Evolutionary conservation across 2,797 vertebrate species (phyloP).

Genomic region (Acropternis orthonyx): DNA sequence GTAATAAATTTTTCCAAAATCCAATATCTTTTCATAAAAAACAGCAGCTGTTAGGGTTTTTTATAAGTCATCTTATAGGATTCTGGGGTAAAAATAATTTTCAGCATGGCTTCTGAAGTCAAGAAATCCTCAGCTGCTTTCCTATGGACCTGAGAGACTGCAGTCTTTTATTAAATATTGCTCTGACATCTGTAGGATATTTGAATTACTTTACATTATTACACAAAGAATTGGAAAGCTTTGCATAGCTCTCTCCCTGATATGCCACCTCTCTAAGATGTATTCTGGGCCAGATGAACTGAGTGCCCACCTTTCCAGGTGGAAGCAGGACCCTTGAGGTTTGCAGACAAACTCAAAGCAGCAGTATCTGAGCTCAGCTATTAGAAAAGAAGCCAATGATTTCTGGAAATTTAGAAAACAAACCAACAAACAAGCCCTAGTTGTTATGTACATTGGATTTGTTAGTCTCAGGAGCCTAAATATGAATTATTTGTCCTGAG

Average conservation of each 20-base stretch:
- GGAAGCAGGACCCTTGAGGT: neutral
- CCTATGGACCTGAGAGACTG: neutral
- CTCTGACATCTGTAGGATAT: neutral
- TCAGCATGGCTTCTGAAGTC: neutral
- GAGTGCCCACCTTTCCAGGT: neutral
- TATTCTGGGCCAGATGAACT: neutral
- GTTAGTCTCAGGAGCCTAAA: neutral
- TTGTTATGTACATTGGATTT: neutral
- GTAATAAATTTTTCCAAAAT: conserved; percentile 54
- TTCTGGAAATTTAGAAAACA: neutral
- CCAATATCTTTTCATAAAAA: conserved; percentile 25
- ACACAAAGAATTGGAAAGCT: neutral
- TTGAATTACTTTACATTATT: neutral
- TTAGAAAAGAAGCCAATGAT: neutral
- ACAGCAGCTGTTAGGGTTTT: neutral
- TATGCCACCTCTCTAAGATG: neutral
- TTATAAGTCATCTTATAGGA: neutral
- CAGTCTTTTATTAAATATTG: neutral
- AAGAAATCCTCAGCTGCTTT: conserved; percentile 3
- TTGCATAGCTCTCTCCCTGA: neutral
- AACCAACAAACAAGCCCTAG: no score
- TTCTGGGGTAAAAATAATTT: neutral
- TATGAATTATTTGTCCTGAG: neutral
- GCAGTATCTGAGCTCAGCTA: neutral
- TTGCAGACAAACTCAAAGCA: neutral